These are phyloP conservation scores for Mizuhopecten yessoensis DNA, from an alignment of 1,140 invertebrate species.

Conservation along the genomic window DNA sequence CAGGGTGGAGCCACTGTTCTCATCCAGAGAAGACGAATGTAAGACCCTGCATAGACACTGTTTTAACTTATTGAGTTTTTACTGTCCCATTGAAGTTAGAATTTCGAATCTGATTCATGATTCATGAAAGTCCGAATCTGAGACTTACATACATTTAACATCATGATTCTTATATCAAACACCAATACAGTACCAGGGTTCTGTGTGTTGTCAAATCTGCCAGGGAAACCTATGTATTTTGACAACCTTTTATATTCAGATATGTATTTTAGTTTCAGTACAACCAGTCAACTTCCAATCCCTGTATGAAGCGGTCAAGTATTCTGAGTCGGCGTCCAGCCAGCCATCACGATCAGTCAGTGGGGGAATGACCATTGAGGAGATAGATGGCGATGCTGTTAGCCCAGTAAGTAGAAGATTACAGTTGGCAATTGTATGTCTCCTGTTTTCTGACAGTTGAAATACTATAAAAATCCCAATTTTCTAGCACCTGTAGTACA, in stretches of 20 bases:
- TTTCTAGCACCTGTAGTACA: no score
- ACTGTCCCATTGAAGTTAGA: background rate
- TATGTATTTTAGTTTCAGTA: background rate
- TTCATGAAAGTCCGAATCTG: no score
- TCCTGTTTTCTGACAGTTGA: no score
- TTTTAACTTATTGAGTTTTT: background rate
- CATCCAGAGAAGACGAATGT: background rate
- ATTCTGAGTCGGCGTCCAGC: conserved; percentile 38
- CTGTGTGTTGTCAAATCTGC: no score
- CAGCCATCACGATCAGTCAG: conserved; percentile 52
- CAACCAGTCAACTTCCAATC: conserved; percentile 72
- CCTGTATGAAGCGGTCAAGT: conserved; percentile 65
- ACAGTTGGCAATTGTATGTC: no score
- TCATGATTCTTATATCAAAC: no score
- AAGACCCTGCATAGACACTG: background rate
- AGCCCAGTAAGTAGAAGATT: background rate
- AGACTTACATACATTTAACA: no score
- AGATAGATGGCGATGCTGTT: background rate
- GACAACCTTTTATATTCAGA: no score
- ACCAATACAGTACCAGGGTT: no score
- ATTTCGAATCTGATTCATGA: no score
- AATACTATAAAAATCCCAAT: no score
- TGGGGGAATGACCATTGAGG: background rate
- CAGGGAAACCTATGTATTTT: no score
- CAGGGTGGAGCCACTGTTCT: background rate